phyloP scores from a whole-genome alignment of 2,797 vertebrate species.

The Sebastes reedi region DNA sequence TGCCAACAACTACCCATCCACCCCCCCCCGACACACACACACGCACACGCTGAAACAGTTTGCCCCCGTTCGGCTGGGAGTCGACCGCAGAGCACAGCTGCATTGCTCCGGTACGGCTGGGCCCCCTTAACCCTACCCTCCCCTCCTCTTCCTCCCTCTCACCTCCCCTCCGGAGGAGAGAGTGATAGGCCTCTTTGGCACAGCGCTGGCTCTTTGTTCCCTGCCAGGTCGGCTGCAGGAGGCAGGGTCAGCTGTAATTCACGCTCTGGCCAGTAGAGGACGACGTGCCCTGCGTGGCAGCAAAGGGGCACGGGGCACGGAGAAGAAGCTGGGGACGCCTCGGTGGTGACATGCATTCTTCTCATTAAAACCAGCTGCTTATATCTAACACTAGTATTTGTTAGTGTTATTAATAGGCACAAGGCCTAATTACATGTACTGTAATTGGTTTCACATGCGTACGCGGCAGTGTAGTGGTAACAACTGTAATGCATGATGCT shows the following conservation, averaged over 20 bases:
- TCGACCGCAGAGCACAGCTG: slow-evolving; percentile 62
- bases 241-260: slow-evolving; percentile 73
- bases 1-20: slow-evolving; percentile 44
- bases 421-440: slow-evolving; percentile 57
- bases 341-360: slow-evolving; percentile 14
- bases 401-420: slow-evolving; percentile 61
- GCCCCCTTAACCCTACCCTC: slow-evolving; percentile 26
- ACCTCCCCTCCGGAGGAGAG: slow-evolving; percentile 26
- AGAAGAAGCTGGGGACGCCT: slow-evolving; percentile 8
- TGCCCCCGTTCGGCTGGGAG: slow-evolving; percentile 46
- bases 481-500: slow-evolving; percentile 52
- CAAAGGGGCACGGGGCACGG: neutral
- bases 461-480: slow-evolving; percentile 25
- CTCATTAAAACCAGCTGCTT: slow-evolving; percentile 38
- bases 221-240: slow-evolving; percentile 62
- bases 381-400: slow-evolving; percentile 36
- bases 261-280: slow-evolving; percentile 74
- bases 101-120: slow-evolving; percentile 38
- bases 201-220: slow-evolving; percentile 76
- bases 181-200: slow-evolving; percentile 69
- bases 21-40: neutral
- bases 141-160: slow-evolving; percentile 23
- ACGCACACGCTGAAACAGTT: slow-evolving; percentile 23
- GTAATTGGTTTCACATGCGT: slow-evolving; percentile 62
- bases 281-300: slow-evolving; percentile 28